Evolutionary conservation across 2,888 invertebrate genomes (phyloP), one percentile per base, ranked within the genome.

Genomic region (Melikaiella ostensackeni): DNA sequence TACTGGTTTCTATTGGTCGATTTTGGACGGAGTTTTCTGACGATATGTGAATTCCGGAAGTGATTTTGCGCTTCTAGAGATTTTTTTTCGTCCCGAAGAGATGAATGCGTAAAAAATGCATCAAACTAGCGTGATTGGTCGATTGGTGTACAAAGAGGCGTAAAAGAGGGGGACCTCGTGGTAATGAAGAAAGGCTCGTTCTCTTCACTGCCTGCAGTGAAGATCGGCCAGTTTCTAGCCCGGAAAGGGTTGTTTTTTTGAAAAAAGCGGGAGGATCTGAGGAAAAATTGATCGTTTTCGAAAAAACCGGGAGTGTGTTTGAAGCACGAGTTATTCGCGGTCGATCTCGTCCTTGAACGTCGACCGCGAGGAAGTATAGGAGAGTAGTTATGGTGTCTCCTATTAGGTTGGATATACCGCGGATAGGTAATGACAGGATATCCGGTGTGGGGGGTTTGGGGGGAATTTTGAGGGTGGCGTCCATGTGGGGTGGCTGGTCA

Each of bases 401-500:
- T 61, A 82, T 90, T 86, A 89, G 85, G 89, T 89, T 82, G 88
- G 88, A 87, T 86, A 86, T 87, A 88, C 86, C 80, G 84, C 87
- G 83, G 84, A 85, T 83, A 83, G 82, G 82, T 86, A 87, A 82
- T 82, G 82, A 82, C 82, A 86, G 86, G 87, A 86, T 87, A 85
- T 89, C 85, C 86, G 88, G 81, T 87, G 85, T 86, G 83, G 87
- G 87, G 86, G 87, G 83, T 89, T 82, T 81, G 86, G 86, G 84
- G 85, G 87, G 84, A 88, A 79, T 86, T 85, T 86, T 86, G 85
- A 81, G 87, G 88, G 85, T 88, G 90, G 91, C 87, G 91, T 91
- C 91, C 91, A 91, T 91, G 91, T 91, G 90, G 89, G 85, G 88
- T 88, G 84, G 84, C 87, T 88, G 88, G 89, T 90, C 91, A 90